Evolutionary conservation across 2,888 invertebrate species (phyloP), one percentile per base, ranked within the genome.

Genomic region (Brachyptera risi): DNA sequence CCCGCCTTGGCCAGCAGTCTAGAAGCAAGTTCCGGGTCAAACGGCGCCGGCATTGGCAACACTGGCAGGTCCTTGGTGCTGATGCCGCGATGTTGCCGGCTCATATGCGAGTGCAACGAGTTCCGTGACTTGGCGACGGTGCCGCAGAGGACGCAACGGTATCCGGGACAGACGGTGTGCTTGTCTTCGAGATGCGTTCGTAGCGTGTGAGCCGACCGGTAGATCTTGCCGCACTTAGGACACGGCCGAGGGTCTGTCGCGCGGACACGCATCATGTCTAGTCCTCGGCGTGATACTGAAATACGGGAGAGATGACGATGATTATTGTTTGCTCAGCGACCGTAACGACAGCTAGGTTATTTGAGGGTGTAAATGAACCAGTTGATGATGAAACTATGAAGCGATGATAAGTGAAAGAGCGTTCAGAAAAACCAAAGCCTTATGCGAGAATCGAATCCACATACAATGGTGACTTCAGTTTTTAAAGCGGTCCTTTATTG

Each of bases 51-150:
- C 93, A 94, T 94, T 63, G 93, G 93, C 67, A 93, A 78, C 44
- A 94, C 93, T 9, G 94, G 94, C 69, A 94, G 79, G 75, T 94
- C 94, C 79, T 94, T 93, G 69, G 93, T 94, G 73, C 92, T 92
- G 73, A 94, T 93, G 65, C 93, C 94, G 61, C 94, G 85, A 75
- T 94, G 94, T 73, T 94, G 94, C 51, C 94, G 85, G 63, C 91
- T 92, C 94, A 94, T 94, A 76, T 94, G 94, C 61, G 93, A 93
- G 78, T 94, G 94, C 59, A 94, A 80, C 0, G 92, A 92, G 77
- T 94, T 94, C 67, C 94, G 83, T 0, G 92, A 92, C 76, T 94
- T 94, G 47, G 94, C 94, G 62, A 94, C 93, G 0, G 94, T 94
- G 64, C 94, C 93, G 75, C 94, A 94, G 1, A 94, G 80, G 1